Evolutionary conservation across 2,888 invertebrate genomes (phyloP).

Genomic region (Plebejus argus): DNA sequence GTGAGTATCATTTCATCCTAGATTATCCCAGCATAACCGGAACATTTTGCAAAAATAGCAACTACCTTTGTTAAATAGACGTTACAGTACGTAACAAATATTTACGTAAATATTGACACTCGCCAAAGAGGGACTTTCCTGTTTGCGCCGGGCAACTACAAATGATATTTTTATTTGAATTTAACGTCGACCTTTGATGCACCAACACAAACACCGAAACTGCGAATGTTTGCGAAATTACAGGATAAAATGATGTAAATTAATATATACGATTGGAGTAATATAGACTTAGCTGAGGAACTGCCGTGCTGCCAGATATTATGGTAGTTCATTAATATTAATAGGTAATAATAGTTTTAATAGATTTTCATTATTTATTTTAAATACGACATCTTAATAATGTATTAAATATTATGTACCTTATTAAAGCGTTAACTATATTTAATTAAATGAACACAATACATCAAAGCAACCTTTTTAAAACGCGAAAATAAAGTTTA

Average conservation of each 20-base stretch:
- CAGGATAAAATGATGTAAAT: background rate
- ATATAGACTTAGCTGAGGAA: too few relatives aligned
- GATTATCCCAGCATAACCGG: too few relatives aligned
- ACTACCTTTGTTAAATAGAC: background rate
- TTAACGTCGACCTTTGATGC: background rate
- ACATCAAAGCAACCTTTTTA: background rate
- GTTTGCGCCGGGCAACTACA: background rate
- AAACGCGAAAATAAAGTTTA: background rate
- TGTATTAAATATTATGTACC: too few relatives aligned
- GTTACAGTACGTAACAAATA: background rate
- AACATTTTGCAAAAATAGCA: background rate
- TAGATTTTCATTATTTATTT: too few relatives aligned
- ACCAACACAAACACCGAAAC: background rate
- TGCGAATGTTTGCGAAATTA: background rate
- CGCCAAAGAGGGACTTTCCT: constrained; percentile 7
- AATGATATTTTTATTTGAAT: background rate
- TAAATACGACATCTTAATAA: too few relatives aligned
- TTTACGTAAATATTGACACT: background rate
- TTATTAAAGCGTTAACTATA: too few relatives aligned
- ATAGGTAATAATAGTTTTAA: too few relatives aligned
- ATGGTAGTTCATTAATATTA: too few relatives aligned
- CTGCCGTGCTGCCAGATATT: too few relatives aligned
- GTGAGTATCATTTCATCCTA: background rate
- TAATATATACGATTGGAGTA: background rate
- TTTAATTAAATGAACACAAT: background rate